These are phyloP conservation scores for Geopemphigus sp. DNA, from an alignment of 1,140 invertebrate species.

Conservation along the genomic window DNA sequence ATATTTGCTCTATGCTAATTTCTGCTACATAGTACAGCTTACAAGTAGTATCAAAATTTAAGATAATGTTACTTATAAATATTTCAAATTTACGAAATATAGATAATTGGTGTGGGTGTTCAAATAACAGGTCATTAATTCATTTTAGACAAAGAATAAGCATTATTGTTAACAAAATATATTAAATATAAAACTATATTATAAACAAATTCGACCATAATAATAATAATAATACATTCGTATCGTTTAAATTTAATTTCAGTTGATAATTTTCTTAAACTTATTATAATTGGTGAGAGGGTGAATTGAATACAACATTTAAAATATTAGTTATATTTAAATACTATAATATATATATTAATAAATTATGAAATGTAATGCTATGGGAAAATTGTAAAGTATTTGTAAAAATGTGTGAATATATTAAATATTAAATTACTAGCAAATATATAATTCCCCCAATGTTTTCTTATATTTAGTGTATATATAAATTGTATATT, in stretches of 20 bases:
- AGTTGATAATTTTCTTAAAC: background rate
- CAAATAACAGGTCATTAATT: constrained; percentile 10
- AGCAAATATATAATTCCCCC: background rate
- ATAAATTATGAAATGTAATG: background rate
- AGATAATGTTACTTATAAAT: constrained; percentile 6
- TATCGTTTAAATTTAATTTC: background rate
- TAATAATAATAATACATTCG: too few relatives aligned
- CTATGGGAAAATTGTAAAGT: background rate
- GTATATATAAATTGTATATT: background rate
- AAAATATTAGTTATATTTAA: background rate
- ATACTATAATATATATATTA: background rate
- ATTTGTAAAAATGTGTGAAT: background rate
- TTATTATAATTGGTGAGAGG: constrained; percentile 4
- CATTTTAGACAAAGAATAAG: background rate
- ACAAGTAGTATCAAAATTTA: constrained; percentile 34
- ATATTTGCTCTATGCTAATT: constrained; percentile 34
- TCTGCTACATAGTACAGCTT: constrained; percentile 36
- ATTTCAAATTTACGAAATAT: background rate
- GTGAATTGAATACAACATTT: background rate
- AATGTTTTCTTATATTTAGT: background rate
- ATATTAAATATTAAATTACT: background rate
- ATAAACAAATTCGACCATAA: too few relatives aligned
- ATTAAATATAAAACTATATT: background rate
- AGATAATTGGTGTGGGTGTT: constrained; percentile 32
- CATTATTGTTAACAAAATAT: background rate